Evolutionary conservation across 2,113 vertebrate genomes (phyloP), one percentile per base, ranked within the genome.

Genomic region (Merops nubicus): DNA sequence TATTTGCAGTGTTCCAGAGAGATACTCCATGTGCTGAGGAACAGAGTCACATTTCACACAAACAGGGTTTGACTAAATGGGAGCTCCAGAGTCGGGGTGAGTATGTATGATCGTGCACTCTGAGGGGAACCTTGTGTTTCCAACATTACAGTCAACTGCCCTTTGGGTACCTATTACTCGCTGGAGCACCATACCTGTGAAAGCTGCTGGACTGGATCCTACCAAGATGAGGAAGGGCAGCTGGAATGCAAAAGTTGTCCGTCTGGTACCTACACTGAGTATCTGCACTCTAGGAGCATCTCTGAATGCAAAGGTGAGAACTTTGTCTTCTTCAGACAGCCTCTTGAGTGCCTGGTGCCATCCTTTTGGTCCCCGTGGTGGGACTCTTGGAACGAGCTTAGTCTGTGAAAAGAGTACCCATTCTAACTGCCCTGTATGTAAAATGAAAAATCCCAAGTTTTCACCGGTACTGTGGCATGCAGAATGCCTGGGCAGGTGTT

Each of bases 151-250:
- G 99, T 99, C 82, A 99, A 98, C 82, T 99, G 99, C 91, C 99
- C 99, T 28, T 98, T 99, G 95, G 99, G 99, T 70, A 99, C 99
- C 1, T 99, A 98, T 97, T 99, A 99, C 93, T 99, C 99, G 18
- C 94, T 99, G 98, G 98, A 99, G 72, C 98, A 99, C 79, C 97
- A 96, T 7, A 97, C 98, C 89, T 99, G 99, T 97, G 99, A 99
- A 97, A 99, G 99, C 97, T 99, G 99, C 96, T 98, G 98, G 98
- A 97, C 98, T 80, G 99, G 99, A 36, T 99, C 98, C 82, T 99
- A 98, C 95, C 99, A 99, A 95, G 99, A 99, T 93, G 98, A 99
- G 91, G 99, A 99, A 98, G 99, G 99, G 38, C 99, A 99, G 79
- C 96, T 99, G 54, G 99, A 99, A 91, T 99, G 99, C 89, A 99